Evolutionary conservation across 2,113 vertebrate genomes (phyloP).

Genomic region (Jaculus jaculus): DNA sequence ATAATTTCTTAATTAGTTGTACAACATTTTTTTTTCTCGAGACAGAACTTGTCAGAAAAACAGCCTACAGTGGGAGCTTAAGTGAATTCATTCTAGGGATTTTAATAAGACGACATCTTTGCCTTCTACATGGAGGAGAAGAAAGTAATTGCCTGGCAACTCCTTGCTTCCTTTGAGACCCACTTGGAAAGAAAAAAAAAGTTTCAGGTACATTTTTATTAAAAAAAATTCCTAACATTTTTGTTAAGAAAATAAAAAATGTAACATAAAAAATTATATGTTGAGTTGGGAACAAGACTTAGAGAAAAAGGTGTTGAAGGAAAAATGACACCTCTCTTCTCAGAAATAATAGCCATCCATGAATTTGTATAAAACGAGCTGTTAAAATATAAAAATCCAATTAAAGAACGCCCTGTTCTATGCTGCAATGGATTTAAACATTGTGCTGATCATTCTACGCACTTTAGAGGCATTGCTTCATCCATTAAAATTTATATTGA

Average conservation of each 20-base stretch:
- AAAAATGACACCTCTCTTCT: conserved; percentile 50
- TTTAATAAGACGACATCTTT: conserved; percentile 80
- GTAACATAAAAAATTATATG: conserved; percentile 20
- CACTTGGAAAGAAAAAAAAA: conserved; percentile 60
- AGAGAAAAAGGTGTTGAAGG: background rate
- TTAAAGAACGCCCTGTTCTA: background rate
- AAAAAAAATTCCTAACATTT: conserved; percentile 60
- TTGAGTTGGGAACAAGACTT: conserved; percentile 52
- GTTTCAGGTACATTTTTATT: conserved; percentile 56
- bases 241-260: conserved; percentile 64
- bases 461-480: conserved; percentile 39
- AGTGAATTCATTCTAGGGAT: conserved; percentile 80
- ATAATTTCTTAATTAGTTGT: conserved; percentile 85
- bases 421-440: background rate
- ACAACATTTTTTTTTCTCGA: conserved; percentile 81
- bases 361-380: conserved; percentile 31
- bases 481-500: background rate
- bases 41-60: conserved; percentile 82
- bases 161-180: conserved; percentile 76
- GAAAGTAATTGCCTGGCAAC: conserved; percentile 69
- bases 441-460: background rate
- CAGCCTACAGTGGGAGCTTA: conserved; percentile 75
- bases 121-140: conserved; percentile 64
- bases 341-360: conserved; percentile 31
- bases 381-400: conserved; percentile 53